A percentile compares a stretch with the other conserved stretches of the same genome.
Conservation (phyloP, 1,140 invertebrate species). For the Drosophila carrolli region DNA sequence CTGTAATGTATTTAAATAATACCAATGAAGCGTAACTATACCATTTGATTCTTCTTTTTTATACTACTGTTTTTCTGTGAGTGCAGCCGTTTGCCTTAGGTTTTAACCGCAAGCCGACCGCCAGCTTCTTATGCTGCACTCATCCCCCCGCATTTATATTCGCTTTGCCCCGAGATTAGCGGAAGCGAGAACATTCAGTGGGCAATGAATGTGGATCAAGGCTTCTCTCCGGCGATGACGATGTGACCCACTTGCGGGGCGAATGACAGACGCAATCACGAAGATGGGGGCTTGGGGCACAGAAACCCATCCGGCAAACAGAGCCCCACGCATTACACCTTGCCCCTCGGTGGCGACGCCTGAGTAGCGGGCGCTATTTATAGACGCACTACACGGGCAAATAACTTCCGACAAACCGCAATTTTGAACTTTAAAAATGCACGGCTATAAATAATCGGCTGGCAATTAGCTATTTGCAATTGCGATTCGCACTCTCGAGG, state of each 20-base stretch:
- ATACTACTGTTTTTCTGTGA: neutral
- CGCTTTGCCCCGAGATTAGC: conserved; percentile 33
- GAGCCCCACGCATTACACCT: conserved; percentile 13
- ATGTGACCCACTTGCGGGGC: conserved; percentile 34
- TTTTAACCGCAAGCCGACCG: conserved; percentile 3
- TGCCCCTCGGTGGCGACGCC: conserved; percentile 22
- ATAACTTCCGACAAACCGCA: conserved; percentile 75
- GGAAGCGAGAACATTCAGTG: conserved; percentile 32
- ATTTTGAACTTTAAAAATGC: conserved; percentile 69
- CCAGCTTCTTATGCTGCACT: conserved; percentile 3
- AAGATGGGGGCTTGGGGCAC: neutral
- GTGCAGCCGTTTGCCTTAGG: conserved; percentile 1
- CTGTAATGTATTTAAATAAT: no score
- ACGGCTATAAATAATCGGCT: conserved; percentile 62
- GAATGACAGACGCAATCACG: conserved; percentile 14
- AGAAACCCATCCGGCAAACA: neutral
- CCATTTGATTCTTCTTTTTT: neutral
- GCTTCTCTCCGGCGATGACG: conserved; percentile 12
- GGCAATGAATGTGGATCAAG: conserved; percentile 36
- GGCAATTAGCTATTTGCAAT: conserved; percentile 53
- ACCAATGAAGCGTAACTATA: no score
- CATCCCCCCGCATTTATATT: conserved; percentile 5
- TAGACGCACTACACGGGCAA: conserved; percentile 61
- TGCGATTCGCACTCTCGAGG: conserved; percentile 21
- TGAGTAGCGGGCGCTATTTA: conserved; percentile 55